Evolutionary conservation across 2,113 vertebrate genomes (phyloP).

Genomic region (Artemisiospiza belli): DNA sequence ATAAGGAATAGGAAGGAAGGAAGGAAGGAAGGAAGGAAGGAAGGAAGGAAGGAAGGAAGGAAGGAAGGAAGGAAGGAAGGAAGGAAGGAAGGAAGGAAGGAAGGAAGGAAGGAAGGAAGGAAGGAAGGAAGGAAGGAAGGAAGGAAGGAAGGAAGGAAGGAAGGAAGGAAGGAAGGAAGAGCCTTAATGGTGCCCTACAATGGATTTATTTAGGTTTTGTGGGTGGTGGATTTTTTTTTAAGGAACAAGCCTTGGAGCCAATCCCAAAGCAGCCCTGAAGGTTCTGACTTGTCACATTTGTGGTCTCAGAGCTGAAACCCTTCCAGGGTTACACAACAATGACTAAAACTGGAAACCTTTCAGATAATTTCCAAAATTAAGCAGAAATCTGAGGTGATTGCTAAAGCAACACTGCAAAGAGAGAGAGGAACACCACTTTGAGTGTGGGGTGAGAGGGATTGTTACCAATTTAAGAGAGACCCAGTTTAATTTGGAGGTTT

Average conservation of each 20-base stretch:
- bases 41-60: no score
- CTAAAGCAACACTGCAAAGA: neutral
- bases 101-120: neutral
- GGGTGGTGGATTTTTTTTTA: neutral
- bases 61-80: no score
- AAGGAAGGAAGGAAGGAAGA: neutral
- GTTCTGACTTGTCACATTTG: slow-evolving; percentile 47
- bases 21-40: neutral
- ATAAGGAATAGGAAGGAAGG: neutral
- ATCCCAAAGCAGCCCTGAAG: slow-evolving; percentile 10
- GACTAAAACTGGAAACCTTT: slow-evolving; percentile 43
- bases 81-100: neutral
- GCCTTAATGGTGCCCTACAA: neutral
- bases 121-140: neutral
- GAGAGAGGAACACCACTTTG: neutral
- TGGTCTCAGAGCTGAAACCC: slow-evolving; percentile 28
- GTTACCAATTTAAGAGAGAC: neutral
- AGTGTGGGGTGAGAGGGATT: neutral
- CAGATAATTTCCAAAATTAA: neutral
- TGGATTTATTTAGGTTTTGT: neutral
- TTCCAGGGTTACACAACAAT: slow-evolving; percentile 59
- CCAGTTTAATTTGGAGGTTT: neutral
- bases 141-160: neutral
- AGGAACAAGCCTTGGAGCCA: neutral
- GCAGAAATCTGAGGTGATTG: slow-evolving; percentile 33